Conservation (phyloP, 2,113 vertebrate genomes). For the Hucho hucho region DNA sequence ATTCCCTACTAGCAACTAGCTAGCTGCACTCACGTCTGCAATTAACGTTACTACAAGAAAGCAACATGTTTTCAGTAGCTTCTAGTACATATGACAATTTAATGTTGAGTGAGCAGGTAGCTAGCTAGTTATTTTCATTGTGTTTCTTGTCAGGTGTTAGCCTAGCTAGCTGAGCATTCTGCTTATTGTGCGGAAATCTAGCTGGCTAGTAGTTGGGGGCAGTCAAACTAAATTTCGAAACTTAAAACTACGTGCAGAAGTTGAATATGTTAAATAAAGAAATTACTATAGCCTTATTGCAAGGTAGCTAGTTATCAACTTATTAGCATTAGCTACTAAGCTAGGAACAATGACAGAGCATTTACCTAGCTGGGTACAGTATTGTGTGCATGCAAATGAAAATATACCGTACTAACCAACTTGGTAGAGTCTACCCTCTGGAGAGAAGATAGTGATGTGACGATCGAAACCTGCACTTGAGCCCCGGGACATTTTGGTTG, state of each 20-base stretch:
- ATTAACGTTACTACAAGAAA: too few relatives aligned
- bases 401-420: conserved; percentile 79
- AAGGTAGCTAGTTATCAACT: too few relatives aligned
- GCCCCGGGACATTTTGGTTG: conserved; percentile 86
- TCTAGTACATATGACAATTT: neutral
- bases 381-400: too few relatives aligned
- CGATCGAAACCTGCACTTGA: conserved; percentile 93
- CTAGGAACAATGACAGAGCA: conserved; percentile 80
- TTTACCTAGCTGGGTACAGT: conserved; percentile 28
- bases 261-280: neutral
- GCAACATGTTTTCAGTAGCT: too few relatives aligned
- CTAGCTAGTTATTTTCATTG: neutral
- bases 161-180: neutral
- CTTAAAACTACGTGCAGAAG: too few relatives aligned
- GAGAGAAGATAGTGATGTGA: conserved; percentile 94
- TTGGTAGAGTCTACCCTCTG: conserved; percentile 93
- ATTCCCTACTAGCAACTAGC: too few relatives aligned
- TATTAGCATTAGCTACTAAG: too few relatives aligned
- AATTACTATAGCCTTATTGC: too few relatives aligned
- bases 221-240: neutral
- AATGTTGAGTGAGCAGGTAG: neutral
- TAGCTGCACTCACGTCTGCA: too few relatives aligned
- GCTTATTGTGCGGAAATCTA: too few relatives aligned
- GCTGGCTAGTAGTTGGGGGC: too few relatives aligned
- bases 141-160: neutral